Percentiles rank a stretch among this genome's conserved stretches.
phyloP scores from a whole-genome alignment of 2,797 vertebrate species.

The Micromesistius poutassou region DNA sequence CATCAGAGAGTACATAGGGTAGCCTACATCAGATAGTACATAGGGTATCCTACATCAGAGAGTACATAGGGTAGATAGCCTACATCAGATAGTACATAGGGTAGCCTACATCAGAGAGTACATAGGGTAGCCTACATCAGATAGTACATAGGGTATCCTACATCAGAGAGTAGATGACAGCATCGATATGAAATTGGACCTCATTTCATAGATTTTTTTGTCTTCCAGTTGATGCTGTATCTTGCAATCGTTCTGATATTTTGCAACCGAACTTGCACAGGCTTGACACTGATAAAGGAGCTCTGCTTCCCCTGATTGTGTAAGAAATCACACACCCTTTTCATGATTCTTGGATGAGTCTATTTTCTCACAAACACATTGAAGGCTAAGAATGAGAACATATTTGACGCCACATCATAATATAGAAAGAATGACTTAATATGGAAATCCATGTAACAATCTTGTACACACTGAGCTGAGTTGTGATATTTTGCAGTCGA shows the following conservation, averaged over 20 bases:
- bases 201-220: constrained; percentile 21
- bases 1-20: not conserved
- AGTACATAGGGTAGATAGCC: too few relatives aligned
- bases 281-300: constrained; percentile 59
- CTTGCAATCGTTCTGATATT: constrained; percentile 28
- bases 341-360: constrained; percentile 33
- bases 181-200: constrained; percentile 5
- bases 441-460: constrained; percentile 1
- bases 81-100: too few relatives aligned
- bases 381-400: not conserved
- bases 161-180: not conserved
- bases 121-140: not conserved
- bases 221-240: constrained; percentile 19
- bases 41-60: too few relatives aligned
- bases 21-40: too few relatives aligned
- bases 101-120: too few relatives aligned
- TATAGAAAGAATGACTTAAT: not conserved
- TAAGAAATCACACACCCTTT: constrained; percentile 49
- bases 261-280: constrained; percentile 47
- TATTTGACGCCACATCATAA: not conserved
- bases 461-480: not conserved
- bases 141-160: not conserved
- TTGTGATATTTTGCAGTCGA: not conserved
- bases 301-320: constrained; percentile 64
- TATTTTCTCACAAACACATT: constrained; percentile 18